Conservation (phyloP, 2,888 invertebrate species). For the Drosophila anomalipes region DNA sequence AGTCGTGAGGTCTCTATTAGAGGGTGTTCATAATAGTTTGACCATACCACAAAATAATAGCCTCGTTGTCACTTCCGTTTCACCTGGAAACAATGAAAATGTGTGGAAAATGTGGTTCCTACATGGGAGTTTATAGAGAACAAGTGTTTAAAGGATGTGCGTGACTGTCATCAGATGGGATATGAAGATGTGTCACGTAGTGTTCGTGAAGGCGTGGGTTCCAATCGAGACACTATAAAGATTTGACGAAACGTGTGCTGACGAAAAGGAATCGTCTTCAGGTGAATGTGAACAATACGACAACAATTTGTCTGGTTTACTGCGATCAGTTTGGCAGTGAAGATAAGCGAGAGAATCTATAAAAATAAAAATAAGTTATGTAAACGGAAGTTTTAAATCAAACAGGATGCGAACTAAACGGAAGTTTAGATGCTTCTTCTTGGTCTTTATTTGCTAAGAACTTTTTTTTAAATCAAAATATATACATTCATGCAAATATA, state of each 20-base stretch:
- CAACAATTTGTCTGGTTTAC: constrained; percentile 33
- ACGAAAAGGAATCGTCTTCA: constrained; percentile 13
- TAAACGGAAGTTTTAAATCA: constrained; percentile 25
- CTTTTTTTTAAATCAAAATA: not conserved
- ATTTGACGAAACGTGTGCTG: constrained; percentile 19
- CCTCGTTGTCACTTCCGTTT: constrained; percentile 61
- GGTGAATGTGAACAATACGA: constrained; percentile 14
- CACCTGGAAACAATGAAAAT: constrained; percentile 54
- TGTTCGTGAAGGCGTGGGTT: constrained; percentile 11
- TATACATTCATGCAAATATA: not conserved
- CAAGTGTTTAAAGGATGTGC: constrained; percentile 76
- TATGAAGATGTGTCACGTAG: constrained; percentile 50
- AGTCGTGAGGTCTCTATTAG: constrained; percentile 60
- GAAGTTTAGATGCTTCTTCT: no score
- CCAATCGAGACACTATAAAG: constrained; percentile 8
- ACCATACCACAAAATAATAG: constrained; percentile 38
- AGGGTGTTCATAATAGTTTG: constrained; percentile 36
- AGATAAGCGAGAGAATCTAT: constrained; percentile 13
- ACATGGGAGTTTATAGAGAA: constrained; percentile 42
- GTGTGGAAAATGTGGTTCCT: constrained; percentile 68
- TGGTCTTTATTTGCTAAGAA: not conserved
- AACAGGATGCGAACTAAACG: constrained; percentile 16
- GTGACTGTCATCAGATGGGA: constrained; percentile 56
- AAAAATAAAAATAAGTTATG: not conserved
- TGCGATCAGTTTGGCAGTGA: not conserved